A percentile compares a stretch with the other conserved stretches of the same genome.
Evolutionary conservation across 2,888 invertebrate species (phyloP).

Genomic region (Cryptocephalus primarius): DNA sequence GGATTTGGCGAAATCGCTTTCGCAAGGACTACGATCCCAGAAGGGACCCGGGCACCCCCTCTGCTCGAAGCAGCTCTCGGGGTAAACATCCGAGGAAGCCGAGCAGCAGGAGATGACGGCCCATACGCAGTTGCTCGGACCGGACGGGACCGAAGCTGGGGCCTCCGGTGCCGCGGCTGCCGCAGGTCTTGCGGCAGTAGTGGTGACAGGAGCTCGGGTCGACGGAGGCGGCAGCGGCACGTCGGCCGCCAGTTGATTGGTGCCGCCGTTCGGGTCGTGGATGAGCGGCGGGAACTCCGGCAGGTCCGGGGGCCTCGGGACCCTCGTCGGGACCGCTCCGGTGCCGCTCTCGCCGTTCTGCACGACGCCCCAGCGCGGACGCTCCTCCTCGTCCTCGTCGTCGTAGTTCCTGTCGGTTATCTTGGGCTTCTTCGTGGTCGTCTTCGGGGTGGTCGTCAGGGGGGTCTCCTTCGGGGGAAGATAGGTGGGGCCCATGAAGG

Average conservation of each 20-base stretch:
- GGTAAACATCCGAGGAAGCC: slow-evolving; percentile 37
- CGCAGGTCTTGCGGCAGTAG: neutral
- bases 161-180: slow-evolving; percentile 22
- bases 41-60: slow-evolving; percentile 61
- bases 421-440: neutral
- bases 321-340: slow-evolving; percentile 6
- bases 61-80: slow-evolving; percentile 57
- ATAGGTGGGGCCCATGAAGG: slow-evolving; percentile 10
- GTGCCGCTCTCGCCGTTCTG: neutral
- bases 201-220: neutral
- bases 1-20: slow-evolving; percentile 45
- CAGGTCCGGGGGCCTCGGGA: slow-evolving; percentile 6
- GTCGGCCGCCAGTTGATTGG: neutral
- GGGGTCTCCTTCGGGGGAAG: neutral
- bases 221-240: neutral
- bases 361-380: slow-evolving; percentile 26
- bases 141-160: slow-evolving; percentile 4
- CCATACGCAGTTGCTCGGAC: slow-evolving; percentile 48
- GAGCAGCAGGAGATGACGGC: slow-evolving; percentile 68
- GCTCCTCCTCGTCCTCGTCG: slow-evolving; percentile 22
- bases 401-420: slow-evolving; percentile 12
- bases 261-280: slow-evolving; percentile 12
- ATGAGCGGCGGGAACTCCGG: slow-evolving; percentile 17
- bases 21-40: slow-evolving; percentile 64
- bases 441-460: neutral